Conservation (phyloP, 2,113 vertebrate species). For the Chionomys nivalis region DNA sequence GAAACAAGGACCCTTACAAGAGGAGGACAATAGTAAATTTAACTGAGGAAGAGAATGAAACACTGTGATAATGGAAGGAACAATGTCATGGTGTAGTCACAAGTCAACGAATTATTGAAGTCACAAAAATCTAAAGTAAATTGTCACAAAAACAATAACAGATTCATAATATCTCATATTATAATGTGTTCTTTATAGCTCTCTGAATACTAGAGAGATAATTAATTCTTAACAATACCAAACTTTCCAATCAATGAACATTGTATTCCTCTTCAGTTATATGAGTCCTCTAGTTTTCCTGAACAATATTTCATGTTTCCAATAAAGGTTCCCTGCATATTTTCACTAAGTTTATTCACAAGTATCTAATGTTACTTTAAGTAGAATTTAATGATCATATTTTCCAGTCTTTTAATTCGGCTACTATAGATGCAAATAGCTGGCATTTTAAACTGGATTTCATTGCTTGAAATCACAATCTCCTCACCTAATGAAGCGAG, state of each 20-base stretch:
- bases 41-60: neutral
- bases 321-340: fast-evolving
- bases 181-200: neutral
- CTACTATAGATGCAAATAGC: neutral
- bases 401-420: neutral
- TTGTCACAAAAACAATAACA: neutral
- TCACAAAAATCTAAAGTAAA: neutral
- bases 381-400: neutral
- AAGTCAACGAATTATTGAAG: neutral
- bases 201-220: neutral
- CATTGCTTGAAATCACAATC: neutral
- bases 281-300: neutral
- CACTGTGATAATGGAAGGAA: neutral
- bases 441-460: neutral
- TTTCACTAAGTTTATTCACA: conserved; percentile 14
- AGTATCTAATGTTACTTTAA: neutral
- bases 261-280: neutral
- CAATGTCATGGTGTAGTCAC: neutral
- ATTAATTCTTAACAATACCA: neutral
- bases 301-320: neutral
- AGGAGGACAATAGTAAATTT: neutral
- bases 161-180: neutral
- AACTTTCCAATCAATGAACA: conserved; percentile 6
- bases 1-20: neutral
- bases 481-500: neutral